Evolutionary conservation across 1,140 invertebrate genomes (phyloP).

Genomic region (Diplogasteroides magnus): DNA sequence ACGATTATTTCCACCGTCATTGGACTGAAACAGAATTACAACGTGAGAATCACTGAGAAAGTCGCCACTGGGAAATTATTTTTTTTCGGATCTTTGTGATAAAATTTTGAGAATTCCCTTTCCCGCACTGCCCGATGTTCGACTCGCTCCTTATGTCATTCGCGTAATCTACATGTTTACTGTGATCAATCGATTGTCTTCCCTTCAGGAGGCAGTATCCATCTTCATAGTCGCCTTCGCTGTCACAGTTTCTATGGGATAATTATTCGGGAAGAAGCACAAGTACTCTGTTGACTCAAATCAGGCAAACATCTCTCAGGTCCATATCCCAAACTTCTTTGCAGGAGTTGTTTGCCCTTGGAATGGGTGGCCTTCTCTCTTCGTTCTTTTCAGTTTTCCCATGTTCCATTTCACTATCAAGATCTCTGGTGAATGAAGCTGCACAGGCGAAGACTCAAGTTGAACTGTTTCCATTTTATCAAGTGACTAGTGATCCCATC

Average conservation of each 20-base stretch:
- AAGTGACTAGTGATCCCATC: constrained; percentile 17
- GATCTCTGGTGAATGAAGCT: constrained; percentile 60
- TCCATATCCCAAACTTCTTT: constrained; percentile 20
- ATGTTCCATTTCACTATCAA: constrained; percentile 48
- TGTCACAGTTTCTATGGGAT: constrained; percentile 62
- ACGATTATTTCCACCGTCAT: too few relatives aligned
- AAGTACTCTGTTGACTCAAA: constrained; percentile 62
- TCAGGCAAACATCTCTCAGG: constrained; percentile 54
- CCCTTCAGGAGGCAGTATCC: constrained; percentile 56
- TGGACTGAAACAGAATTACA: too few relatives aligned
- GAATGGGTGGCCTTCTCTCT: constrained; percentile 58
- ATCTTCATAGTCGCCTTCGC: constrained; percentile 62
- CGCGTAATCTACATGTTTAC: too few relatives aligned
- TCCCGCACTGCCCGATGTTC: constrained; percentile 21
- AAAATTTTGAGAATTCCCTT: constrained; percentile 31
- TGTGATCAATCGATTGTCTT: too few relatives aligned
- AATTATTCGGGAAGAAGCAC: constrained; percentile 61
- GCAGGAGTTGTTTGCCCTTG: constrained; percentile 62
- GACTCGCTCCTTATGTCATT: constrained; percentile 18
- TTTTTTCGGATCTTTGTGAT: too few relatives aligned
- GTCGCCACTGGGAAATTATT: too few relatives aligned
- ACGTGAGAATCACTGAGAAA: too few relatives aligned
- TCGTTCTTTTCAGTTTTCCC: constrained; percentile 62
- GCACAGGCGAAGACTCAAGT: constrained; percentile 57
- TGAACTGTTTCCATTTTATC: neutral